Base-by-base conservation (phyloP, 37 sponge, comb jelly and placozoan species). In the Axinella damicornis region DNA sequence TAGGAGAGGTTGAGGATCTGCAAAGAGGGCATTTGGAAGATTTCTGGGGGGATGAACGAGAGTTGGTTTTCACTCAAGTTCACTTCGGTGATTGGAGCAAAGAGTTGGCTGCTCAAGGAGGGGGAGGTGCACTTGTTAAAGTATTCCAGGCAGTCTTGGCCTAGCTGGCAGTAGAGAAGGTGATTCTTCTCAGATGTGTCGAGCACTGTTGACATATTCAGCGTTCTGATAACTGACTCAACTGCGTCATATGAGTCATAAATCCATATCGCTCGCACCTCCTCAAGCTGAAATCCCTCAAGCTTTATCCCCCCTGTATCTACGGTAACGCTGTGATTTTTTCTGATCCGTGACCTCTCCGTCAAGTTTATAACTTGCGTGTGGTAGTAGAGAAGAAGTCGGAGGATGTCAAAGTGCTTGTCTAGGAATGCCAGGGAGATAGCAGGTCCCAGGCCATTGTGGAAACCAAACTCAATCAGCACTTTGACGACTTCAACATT, bases 371-470 rank as follows among this genome's bases (percentile, higher is more conserved):
- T 31, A 34, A 87, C 81, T 34, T 87, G 85, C 16, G 85, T 89
- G 57, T 89, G 74, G 37, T 82, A 91, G 73, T 62, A 86, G 67
- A 91, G 68, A 5, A 91, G 73, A 6, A 76, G 30, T 5, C 87
- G 65, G 0, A 85, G 52, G 11, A 76, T 71, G 38, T 64, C 87
- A 17, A 0, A 22, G 16, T 32, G 53, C 62, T 78, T 62, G 11
- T 53, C 69, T 2, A 54, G 0, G 30, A 57, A 57, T 9, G 87
- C 83, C 24, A 82, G 65, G 30, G 77, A 74, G 15, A 91, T 70
- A 11, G 83, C 71, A 13, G 71, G 65, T 0, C 38, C 72, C 0
- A 81, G 62, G 0, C 87, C 91, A 18, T 30, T 41, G 53, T 76
- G 74, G 20, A 85, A 75, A 21, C 91, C 91, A 68, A 63, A 67